Evolutionary conservation across 2,888 invertebrate species (phyloP).

Genomic region (Andricus curvator): DNA sequence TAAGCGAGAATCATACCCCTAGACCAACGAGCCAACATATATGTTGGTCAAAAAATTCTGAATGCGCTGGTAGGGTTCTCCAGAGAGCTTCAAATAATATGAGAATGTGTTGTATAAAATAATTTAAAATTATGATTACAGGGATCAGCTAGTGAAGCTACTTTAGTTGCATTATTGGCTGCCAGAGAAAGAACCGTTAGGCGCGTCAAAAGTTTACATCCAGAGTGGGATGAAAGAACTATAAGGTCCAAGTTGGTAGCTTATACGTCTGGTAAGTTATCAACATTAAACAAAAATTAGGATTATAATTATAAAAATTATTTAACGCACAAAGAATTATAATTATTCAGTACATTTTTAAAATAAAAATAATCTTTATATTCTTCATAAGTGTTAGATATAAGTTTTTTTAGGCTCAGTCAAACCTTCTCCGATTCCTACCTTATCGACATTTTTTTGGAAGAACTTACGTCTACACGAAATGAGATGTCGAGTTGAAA

Average conservation of each 20-base stretch:
- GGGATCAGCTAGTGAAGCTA: constrained; percentile 95
- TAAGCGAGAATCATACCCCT: constrained; percentile 87
- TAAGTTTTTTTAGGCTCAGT: too few relatives aligned
- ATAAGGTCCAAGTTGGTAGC: constrained; percentile 87
- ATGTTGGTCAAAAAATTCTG: neutral
- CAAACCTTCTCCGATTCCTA: too few relatives aligned
- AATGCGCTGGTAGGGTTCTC: neutral
- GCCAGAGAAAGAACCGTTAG: constrained; percentile 87
- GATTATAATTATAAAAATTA: neutral
- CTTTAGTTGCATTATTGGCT: constrained; percentile 89
- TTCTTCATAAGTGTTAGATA: too few relatives aligned
- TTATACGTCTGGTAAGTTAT: constrained; percentile 84
- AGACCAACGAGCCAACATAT: constrained; percentile 79
- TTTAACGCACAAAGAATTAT: too few relatives aligned
- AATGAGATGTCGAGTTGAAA: too few relatives aligned
- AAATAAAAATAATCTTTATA: too few relatives aligned
- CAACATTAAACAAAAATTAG: neutral
- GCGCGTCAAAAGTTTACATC: constrained; percentile 80
- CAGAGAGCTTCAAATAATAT: neutral
- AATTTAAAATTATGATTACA: constrained; percentile 72
- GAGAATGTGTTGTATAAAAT: neutral
- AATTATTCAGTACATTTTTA: too few relatives aligned
- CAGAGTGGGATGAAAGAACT: constrained; percentile 82
- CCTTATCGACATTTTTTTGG: too few relatives aligned
- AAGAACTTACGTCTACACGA: too few relatives aligned